phyloP scores from a whole-genome alignment of 2,113 vertebrate genomes.

The Corvus hawaiiensis region DNA sequence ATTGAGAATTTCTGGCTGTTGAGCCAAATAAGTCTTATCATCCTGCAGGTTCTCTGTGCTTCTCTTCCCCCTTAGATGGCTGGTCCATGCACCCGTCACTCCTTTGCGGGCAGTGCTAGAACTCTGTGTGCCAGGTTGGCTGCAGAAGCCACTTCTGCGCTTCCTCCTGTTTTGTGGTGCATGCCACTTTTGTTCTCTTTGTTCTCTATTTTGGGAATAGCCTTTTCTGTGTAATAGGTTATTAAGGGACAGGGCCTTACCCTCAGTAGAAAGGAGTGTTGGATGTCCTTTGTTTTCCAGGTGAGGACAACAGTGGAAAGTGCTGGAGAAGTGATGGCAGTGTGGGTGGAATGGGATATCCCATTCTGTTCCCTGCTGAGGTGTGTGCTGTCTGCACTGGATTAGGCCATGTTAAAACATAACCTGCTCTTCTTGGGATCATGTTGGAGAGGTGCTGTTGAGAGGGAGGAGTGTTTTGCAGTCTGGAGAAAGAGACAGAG shows the following conservation, averaged over 20 bases:
- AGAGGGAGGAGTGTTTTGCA: not conserved
- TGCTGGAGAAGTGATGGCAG: not conserved
- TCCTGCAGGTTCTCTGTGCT: not conserved
- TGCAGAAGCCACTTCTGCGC: not conserved
- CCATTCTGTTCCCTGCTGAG: not conserved
- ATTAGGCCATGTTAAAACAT: not conserved
- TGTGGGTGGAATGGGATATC: not conserved
- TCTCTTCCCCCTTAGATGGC: not conserved
- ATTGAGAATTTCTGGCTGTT: not conserved
- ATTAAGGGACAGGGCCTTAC: not conserved
- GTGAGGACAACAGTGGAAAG: not conserved
- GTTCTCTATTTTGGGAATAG: not conserved
- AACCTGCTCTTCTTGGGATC: not conserved
- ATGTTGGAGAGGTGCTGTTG: not conserved
- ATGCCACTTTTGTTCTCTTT: not conserved
- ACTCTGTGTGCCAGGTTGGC: not conserved
- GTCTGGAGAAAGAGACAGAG: not conserved
- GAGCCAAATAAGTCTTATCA: not conserved
- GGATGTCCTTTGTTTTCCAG: not conserved
- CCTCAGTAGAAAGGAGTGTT: not conserved
- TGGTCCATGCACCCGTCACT: fast-evolving
- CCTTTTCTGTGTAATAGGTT: not conserved
- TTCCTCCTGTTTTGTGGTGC: not conserved
- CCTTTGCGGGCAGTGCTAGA: not conserved
- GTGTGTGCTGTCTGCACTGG: not conserved